Conservation (phyloP, 2,888 invertebrate genomes). For the Drosophila mimica region DNA sequence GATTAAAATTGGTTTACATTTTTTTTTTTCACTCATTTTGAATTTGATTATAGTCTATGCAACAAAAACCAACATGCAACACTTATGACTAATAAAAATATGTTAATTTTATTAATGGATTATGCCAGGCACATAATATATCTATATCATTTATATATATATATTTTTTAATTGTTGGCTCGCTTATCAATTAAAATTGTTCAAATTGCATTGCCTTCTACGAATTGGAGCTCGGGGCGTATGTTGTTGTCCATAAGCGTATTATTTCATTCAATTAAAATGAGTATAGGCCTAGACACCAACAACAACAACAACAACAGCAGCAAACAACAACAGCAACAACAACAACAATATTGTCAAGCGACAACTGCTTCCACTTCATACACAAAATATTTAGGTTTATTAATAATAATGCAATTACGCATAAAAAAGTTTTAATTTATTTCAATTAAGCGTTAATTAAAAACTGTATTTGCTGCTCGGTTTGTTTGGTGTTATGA, state of each 20-base stretch:
- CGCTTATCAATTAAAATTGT: slow-evolving; percentile 77
- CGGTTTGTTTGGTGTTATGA: slow-evolving; percentile 34
- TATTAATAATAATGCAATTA: slow-evolving; percentile 85
- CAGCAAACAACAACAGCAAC: slow-evolving; percentile 3
- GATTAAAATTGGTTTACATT: slow-evolving; percentile 49
- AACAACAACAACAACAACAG: slow-evolving; percentile 31
- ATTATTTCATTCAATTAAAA: slow-evolving; percentile 74
- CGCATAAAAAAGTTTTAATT: slow-evolving; percentile 85
- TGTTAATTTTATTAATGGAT: slow-evolving; percentile 79
- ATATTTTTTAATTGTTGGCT: slow-evolving; percentile 47
- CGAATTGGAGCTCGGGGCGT: slow-evolving; percentile 12
- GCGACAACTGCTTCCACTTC: slow-evolving; percentile 36
- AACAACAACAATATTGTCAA: not conserved
- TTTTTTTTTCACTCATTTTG: slow-evolving; percentile 3
- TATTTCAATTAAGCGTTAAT: slow-evolving; percentile 85
- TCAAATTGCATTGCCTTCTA: slow-evolving; percentile 74
- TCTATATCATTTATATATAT: slow-evolving; percentile 33
- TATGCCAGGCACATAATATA: slow-evolving; percentile 58
- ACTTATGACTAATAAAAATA: slow-evolving; percentile 68
- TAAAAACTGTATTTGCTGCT: slow-evolving; percentile 76
- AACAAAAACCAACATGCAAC: slow-evolving; percentile 20
- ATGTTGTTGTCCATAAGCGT: slow-evolving; percentile 50
- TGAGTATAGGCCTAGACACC: slow-evolving; percentile 45
- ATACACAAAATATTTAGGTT: slow-evolving; percentile 74
- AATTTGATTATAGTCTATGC: slow-evolving; percentile 14